phyloP scores from a whole-genome alignment of 2,888 invertebrate genomes.

The Nemurella pictetii region DNA sequence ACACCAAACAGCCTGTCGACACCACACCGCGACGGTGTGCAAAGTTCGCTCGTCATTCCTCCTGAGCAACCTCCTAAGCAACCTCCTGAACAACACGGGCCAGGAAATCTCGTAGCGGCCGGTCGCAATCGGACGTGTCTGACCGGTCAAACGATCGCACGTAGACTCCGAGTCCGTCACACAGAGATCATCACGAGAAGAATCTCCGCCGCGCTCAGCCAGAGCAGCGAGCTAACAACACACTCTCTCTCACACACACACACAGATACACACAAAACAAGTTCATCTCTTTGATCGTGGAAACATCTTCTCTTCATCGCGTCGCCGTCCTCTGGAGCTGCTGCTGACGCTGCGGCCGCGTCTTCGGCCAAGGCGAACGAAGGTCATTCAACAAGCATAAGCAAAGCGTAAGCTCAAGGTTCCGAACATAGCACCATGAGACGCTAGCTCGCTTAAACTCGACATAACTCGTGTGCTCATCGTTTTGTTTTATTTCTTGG shows the following conservation, averaged over 20 bases:
- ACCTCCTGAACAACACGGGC: no score
- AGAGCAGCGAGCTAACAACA: background rate
- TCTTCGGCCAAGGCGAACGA: conserved; percentile 36
- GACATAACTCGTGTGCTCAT: conserved; percentile 40
- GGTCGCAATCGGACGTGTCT: conserved; percentile 8
- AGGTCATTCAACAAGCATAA: conserved; percentile 38
- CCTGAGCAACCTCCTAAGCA: no score
- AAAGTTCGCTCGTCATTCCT: background rate
- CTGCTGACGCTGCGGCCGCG: background rate
- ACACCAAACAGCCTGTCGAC: no score
- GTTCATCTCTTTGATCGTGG: conserved; percentile 6
- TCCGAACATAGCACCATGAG: conserved; percentile 28
- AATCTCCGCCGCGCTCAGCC: conserved; percentile 10
- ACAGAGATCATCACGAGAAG: background rate
- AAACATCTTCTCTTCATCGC: conserved; percentile 11
- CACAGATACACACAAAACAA: conserved; percentile 28
- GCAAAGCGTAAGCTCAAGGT: conserved; percentile 32
- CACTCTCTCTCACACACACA: no score
- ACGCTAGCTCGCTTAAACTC: conserved; percentile 32
- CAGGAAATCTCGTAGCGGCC: conserved; percentile 22
- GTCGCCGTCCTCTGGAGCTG: background rate
- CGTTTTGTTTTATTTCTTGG: conserved; percentile 33
- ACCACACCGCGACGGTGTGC: no score
- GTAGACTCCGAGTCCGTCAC: background rate
- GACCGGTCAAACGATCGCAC: background rate